Percentiles rank a stretch among this genome's conserved stretches.
Conservation (phyloP, 2,888 invertebrate species). For the Leptopilina myrica region DNA sequence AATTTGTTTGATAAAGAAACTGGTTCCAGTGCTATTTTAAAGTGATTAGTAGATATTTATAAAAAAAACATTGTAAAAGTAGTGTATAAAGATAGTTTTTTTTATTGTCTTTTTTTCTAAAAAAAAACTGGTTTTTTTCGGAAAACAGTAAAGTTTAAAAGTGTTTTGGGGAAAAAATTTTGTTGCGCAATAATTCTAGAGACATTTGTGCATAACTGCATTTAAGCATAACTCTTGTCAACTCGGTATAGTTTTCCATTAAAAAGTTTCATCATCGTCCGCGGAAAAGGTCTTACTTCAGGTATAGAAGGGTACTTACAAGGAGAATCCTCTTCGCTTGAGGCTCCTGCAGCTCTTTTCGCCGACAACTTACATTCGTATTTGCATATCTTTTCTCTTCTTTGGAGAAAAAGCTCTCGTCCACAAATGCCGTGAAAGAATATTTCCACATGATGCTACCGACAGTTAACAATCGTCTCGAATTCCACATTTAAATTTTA, state of each 20-base stretch:
- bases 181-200: not conserved
- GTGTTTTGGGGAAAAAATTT: not conserved
- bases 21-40: not conserved
- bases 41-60: not conserved
- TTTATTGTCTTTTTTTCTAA: too few relatives aligned
- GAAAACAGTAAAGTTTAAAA: too few relatives aligned
- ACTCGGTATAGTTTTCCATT: constrained; percentile 4
- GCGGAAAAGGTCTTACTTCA: constrained; percentile 16
- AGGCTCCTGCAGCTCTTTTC: constrained; percentile 30
- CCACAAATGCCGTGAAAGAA: not conserved
- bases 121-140: too few relatives aligned
- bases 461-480: too few relatives aligned
- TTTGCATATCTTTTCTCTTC: constrained; percentile 4
- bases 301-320: constrained; percentile 24
- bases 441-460: not conserved
- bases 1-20: constrained; percentile 1
- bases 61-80: too few relatives aligned
- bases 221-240: constrained; percentile 25
- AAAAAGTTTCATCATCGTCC: constrained; percentile 26
- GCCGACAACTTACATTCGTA: constrained; percentile 17
- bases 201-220: not conserved
- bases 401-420: not conserved
- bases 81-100: too few relatives aligned
- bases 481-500: too few relatives aligned
- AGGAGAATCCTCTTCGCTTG: constrained; percentile 28